phyloP scores from a whole-genome alignment of 2,113 vertebrate genomes.

The Nothocercus nigrocapillus region DNA sequence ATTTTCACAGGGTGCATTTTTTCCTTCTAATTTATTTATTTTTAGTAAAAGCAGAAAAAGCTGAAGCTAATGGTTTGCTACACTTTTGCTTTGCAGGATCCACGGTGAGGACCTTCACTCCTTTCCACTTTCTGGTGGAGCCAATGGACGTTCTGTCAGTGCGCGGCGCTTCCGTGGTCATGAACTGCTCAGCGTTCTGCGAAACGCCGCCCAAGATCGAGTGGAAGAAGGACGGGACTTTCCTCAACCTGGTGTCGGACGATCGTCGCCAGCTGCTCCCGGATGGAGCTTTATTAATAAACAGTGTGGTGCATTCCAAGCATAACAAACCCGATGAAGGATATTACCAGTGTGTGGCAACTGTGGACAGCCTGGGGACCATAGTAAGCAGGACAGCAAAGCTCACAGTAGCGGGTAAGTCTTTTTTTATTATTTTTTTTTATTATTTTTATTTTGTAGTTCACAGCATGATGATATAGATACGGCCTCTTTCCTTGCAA shows the following conservation, averaged over 20 bases:
- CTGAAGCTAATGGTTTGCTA: background rate
- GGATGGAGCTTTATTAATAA: conserved; percentile 90
- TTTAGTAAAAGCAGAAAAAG: background rate
- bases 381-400: conserved; percentile 92
- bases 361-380: conserved; percentile 92
- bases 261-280: conserved; percentile 89
- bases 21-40: rapidly evolving
- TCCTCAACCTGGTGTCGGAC: conserved; percentile 89
- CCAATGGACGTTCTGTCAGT: conserved; percentile 85
- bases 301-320: conserved; percentile 92
- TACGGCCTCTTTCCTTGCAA: background rate
- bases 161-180: conserved; percentile 82
- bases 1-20: background rate
- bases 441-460: background rate
- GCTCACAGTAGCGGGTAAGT: conserved; percentile 90
- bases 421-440: background rate
- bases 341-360: conserved; percentile 94
- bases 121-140: conserved; percentile 92
- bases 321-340: conserved; percentile 98
- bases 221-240: conserved; percentile 96
- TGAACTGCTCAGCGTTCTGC: conserved; percentile 92
- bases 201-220: conserved; percentile 84
- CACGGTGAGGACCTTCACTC: conserved; percentile 85
- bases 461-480: rapidly evolving
- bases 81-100: conserved; percentile 75